phyloP scores from a whole-genome alignment of 2,113 vertebrate species.

The Octodon degus region DNA sequence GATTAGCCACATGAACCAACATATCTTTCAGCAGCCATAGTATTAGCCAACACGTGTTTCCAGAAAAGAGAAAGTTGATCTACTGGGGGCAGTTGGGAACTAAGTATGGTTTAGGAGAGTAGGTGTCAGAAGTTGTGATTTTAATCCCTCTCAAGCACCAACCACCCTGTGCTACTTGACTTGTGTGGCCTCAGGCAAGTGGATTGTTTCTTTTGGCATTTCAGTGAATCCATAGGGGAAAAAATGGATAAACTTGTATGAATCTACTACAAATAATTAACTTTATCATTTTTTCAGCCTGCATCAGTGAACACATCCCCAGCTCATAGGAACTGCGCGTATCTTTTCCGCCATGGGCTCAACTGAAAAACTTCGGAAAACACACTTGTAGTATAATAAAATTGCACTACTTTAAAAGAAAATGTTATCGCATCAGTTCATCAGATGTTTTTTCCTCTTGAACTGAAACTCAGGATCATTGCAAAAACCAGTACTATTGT shows the following conservation, averaged over 20 bases:
- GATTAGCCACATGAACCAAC: constrained; percentile 71
- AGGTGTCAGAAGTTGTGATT: constrained; percentile 67
- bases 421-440: background rate
- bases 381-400: background rate
- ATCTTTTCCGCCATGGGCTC: background rate
- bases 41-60: constrained; percentile 67
- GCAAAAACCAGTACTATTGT: background rate
- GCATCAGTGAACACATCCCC: background rate
- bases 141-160: constrained; percentile 53
- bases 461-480: constrained; percentile 3
- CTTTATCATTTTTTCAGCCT: constrained; percentile 39
- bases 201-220: constrained; percentile 54
- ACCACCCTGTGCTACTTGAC: background rate
- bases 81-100: constrained; percentile 45
- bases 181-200: constrained; percentile 53
- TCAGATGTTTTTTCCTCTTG: background rate
- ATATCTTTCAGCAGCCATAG: constrained; percentile 70
- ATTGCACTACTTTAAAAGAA: constrained; percentile 29
- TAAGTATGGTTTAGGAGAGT: constrained; percentile 14
- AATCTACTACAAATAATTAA: constrained; percentile 21
- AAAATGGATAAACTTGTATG: constrained; percentile 15
- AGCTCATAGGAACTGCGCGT: background rate
- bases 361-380: constrained; percentile 34
- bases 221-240: constrained; percentile 45
- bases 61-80: constrained; percentile 71